Evolutionary conservation across 2,888 invertebrate species (phyloP), one percentile per base, ranked within the genome.

Genomic region (Euphydryas editha): DNA sequence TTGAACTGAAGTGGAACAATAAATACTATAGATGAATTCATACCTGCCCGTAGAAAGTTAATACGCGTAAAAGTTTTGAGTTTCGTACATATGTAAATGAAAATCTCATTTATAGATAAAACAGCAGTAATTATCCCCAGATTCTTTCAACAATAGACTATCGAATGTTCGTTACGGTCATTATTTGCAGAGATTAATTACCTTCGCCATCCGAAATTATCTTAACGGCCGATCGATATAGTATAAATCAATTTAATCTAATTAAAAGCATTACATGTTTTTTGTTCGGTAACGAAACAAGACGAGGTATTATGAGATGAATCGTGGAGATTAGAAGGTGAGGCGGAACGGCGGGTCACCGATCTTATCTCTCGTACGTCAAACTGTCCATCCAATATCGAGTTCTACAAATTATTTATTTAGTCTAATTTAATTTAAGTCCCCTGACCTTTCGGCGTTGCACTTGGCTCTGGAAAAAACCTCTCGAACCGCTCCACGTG

Each of bases 241-340:
- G 85, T 87, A 87, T 90, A 89, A 92, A 91, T 91, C 91, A 91
- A 92, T 92, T 90, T 91, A 92, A 92, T 92, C 89, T 92, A 92
- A 92, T 92, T 92, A 92, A 92, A 92, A 90, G 89, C 89, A 88
- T 90, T 91, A 90, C 90, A 89, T 87, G 84, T 91, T 91, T 92
- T 92, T 92, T 91, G 88, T 89, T 83, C 85, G 81, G 78, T 80
- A 86, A 81, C 85, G 86, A 88, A 90, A 91, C 90, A 90, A 92
- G 90, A 87, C 84, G 85, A 85, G 84, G 86, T 87, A 88, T 90
- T 88, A 91, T 83, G 78, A 90, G 92, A 92, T 92, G 84, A 85
- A 83, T 86, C 86, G 86, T 86, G 82, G 77, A 90, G 91, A 91
- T 92, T 83, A 80, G 75, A 76, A 85, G 86, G 87, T 87, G 85